These are phyloP conservation scores for Patella caerulea DNA, from an alignment of 2,888 invertebrate species.

Conservation along the genomic window DNA sequence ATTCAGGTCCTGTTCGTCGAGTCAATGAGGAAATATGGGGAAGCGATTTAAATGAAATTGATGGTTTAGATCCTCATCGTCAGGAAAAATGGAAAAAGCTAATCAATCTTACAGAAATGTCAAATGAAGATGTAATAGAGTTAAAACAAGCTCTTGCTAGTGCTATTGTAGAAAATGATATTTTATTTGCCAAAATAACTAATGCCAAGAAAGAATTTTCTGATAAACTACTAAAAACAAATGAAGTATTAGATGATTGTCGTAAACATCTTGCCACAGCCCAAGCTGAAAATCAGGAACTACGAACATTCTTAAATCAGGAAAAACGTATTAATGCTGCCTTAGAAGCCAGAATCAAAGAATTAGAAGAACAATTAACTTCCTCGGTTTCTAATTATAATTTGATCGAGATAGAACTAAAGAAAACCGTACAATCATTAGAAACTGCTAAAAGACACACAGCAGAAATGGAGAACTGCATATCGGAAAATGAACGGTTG, in stretches of 20 bases:
- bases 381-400: conserved; percentile 38
- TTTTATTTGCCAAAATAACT: conserved; percentile 58
- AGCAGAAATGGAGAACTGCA: conserved; percentile 40
- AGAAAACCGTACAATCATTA: conserved; percentile 45
- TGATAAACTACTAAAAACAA: conserved; percentile 58
- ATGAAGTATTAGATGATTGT: conserved; percentile 61
- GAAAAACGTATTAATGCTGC: conserved; percentile 50
- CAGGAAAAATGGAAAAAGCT: conserved; percentile 54
- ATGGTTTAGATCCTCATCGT: conserved; percentile 49
- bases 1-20: conserved; percentile 57
- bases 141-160: conserved; percentile 63
- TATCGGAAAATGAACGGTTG: conserved; percentile 51
- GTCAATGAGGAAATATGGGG: conserved; percentile 61
- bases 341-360: conserved; percentile 44
- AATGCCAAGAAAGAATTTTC: conserved; percentile 60
- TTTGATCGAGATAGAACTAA: conserved; percentile 42
- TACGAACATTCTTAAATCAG: conserved; percentile 50
- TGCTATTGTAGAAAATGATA: conserved; percentile 61
- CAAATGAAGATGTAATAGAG: conserved; percentile 57
- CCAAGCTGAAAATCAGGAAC: conserved; percentile 61
- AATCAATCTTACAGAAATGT: conserved; percentile 43
- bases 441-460: conserved; percentile 39
- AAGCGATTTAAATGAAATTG: conserved; percentile 34
- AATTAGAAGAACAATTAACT: conserved; percentile 48
- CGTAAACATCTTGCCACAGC: conserved; percentile 55